phyloP scores from a whole-genome alignment of 2,888 invertebrate genomes.

The Diachrysia chrysitis region DNA sequence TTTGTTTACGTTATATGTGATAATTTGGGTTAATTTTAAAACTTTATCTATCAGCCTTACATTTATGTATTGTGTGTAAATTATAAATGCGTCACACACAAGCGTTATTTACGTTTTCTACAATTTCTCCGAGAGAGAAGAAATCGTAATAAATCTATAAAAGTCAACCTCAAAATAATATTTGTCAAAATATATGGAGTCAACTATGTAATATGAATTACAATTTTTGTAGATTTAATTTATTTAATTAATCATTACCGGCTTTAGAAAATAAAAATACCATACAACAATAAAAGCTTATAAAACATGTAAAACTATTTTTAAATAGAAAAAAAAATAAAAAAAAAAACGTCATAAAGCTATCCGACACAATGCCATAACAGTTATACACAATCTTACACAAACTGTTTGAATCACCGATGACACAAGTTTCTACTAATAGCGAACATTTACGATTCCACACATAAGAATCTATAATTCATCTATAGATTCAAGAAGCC shows the following conservation, averaged over 20 bases:
- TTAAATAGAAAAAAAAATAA: too few species aligned
- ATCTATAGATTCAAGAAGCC: constrained; percentile 26
- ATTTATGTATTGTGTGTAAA: neutral
- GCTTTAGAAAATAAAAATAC: neutral
- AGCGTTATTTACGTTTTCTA: neutral
- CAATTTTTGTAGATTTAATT: too few species aligned
- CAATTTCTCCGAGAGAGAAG: too few species aligned
- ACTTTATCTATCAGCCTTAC: neutral
- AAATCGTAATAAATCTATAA: too few species aligned
- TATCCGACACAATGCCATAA: neutral
- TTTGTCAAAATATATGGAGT: too few species aligned
- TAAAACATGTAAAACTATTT: neutral
- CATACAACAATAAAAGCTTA: neutral
- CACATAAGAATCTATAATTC: constrained; percentile 42
- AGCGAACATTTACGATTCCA: constrained; percentile 27
- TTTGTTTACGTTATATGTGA: constrained; percentile 35
- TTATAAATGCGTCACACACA: too few species aligned
- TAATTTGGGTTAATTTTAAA: constrained; percentile 13
- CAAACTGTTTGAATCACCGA: constrained; percentile 33
- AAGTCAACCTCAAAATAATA: too few species aligned
- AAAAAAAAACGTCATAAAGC: neutral
- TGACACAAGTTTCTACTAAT: constrained; percentile 39
- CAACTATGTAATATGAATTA: too few species aligned
- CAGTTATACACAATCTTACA: constrained; percentile 7
- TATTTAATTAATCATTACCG: too few species aligned